Conservation (phyloP, 2,888 invertebrate genomes). For the Mayetiola destructor region DNA sequence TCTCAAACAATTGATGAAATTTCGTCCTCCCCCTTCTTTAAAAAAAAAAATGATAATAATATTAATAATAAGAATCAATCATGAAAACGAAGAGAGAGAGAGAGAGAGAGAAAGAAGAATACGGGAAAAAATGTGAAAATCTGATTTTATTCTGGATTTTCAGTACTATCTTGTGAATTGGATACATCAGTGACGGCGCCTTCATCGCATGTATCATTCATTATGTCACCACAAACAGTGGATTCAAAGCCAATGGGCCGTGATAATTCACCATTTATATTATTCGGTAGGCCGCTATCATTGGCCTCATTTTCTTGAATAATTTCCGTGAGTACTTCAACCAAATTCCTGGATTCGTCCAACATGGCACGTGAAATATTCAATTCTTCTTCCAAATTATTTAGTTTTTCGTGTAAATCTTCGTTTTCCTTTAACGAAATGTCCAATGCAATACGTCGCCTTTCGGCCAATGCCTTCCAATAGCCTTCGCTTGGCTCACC, state of each 20-base stretch:
- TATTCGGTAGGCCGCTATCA: background rate
- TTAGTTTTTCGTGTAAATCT: conserved; percentile 39
- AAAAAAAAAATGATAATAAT: no score
- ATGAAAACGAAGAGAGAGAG: no score
- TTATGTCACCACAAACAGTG: background rate
- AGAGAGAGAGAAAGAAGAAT: no score
- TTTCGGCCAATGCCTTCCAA: conserved; percentile 62
- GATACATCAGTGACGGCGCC: background rate
- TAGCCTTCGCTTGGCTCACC: conserved; percentile 56
- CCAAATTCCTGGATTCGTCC: conserved; percentile 56
- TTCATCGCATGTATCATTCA: background rate
- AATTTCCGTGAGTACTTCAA: conserved; percentile 62
- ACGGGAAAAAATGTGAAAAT: no score
- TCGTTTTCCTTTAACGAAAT: conserved; percentile 60
- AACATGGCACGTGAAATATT: conserved; percentile 54
- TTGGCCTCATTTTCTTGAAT: conserved; percentile 39
- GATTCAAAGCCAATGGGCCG: background rate
- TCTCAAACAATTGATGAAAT: no score
- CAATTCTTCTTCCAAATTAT: conserved; percentile 41
- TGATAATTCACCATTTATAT: background rate
- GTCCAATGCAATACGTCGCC: conserved; percentile 53
- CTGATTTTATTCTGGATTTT: background rate
- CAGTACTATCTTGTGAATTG: background rate
- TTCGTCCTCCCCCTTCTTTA: no score
- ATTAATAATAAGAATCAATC: no score